Evolutionary conservation across 2,113 vertebrate genomes (phyloP), one percentile per base, ranked within the genome.

Genomic region (Hirundichthys speculiger): DNA sequence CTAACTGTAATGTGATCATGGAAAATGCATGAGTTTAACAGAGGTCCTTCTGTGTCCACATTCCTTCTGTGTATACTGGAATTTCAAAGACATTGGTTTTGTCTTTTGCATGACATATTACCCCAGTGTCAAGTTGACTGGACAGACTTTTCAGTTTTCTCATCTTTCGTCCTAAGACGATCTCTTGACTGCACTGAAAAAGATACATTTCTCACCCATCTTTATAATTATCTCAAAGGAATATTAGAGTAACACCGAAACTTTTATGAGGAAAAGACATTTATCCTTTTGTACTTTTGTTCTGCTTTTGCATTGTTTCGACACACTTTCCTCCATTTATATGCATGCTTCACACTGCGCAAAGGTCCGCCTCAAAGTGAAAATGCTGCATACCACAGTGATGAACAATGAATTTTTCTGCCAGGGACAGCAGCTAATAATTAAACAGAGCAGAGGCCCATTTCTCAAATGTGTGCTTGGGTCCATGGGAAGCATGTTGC

Each of bases 1-100:
- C 61, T 42, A n/a, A 61, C 65, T 81, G 86, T 85, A 86, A 89
- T 39, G 57, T 48, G 86, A 87, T 77, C 83, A 55, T 75, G 69
- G 63, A 81, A 82, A 82, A 79, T 80, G 80, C 69, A 70, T 30
- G 70, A 80, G 51, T 46, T 46, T 8, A 73, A 88, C 85, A 88
- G 66, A 75, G 72, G 40, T 62, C 59, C 75, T 63, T 87, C 73
- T 90, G 86, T 88, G 63, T 76, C 54, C 51, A 13, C 51, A 63
- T 66, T 87, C 73, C 34, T 78, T 46, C 13, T 54, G 34, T 72
- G 60, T 52, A 58, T 58, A 38, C 19, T 74, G 69, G 40, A 69
- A 79, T 79, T 78, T 69, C 4, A 16, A 19, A 51, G 51, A 11
- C 19, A 2, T 50, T 67, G 60, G 54, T 54, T 73, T 60, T 30